A percentile compares a stretch with the other conserved stretches of the same genome.
phyloP scores from a whole-genome alignment of 1,140 invertebrate species.

The Pseudomyrmex dendroicus region DNA sequence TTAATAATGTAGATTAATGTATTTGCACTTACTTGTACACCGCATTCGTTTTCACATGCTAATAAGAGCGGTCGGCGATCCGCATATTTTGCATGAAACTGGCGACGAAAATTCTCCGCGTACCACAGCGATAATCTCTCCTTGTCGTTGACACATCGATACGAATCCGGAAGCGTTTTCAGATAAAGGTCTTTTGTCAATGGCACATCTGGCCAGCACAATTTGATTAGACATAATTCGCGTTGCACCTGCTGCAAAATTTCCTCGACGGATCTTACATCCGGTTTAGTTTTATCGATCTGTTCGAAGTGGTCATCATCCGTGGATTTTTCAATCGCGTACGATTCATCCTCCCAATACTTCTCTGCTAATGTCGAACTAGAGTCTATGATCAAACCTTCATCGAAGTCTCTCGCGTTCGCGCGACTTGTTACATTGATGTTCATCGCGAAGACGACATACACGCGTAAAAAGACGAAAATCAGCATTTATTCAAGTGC shows the following conservation, averaged over 20 bases:
- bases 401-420: background rate
- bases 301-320: background rate
- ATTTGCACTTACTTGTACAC: conserved; percentile 86
- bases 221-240: conserved; percentile 84
- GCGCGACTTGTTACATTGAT: background rate
- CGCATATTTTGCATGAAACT: conserved; percentile 89
- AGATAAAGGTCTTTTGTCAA: conserved; percentile 84
- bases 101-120: conserved; percentile 93
- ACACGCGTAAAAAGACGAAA: background rate
- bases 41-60: conserved; percentile 93
- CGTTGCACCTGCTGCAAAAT: conserved; percentile 81
- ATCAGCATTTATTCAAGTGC: background rate
- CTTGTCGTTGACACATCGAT: conserved; percentile 90
- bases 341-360: background rate
- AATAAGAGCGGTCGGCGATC: conserved; percentile 90
- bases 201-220: conserved; percentile 85
- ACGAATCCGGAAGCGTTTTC: conserved; percentile 88
- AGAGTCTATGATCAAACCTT: background rate
- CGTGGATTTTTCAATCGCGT: background rate
- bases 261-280: conserved; percentile 37
- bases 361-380: too few species aligned
- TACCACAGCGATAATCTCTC: conserved; percentile 91
- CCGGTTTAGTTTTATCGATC: background rate
- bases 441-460: background rate
- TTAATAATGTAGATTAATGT: background rate